Conservation (phyloP, 2,888 invertebrate genomes). For the Limnephilus rhombicus region DNA sequence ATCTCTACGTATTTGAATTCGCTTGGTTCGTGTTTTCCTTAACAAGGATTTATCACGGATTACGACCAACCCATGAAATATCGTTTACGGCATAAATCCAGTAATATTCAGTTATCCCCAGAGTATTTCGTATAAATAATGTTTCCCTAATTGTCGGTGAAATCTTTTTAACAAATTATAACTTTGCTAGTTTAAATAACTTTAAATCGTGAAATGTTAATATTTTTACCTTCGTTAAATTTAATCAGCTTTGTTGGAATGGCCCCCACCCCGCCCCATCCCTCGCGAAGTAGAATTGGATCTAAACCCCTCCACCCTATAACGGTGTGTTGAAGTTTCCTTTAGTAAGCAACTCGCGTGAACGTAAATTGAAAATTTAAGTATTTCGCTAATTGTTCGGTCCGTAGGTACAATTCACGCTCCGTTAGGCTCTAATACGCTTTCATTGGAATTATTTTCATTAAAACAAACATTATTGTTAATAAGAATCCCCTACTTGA, state of each 20-base stretch:
- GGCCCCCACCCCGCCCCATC: background rate
- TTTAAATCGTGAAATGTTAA: constrained; percentile 1
- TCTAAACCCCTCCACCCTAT: constrained; percentile 3
- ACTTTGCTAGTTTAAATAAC: constrained; percentile 1
- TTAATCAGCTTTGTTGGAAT: constrained; percentile 8
- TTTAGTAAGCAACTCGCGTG: constrained; percentile 57
- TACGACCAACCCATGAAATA: background rate
- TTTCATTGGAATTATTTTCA: constrained; percentile 51
- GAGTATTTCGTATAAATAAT: background rate
- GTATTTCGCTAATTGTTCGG: constrained; percentile 65
- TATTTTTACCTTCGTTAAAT: constrained; percentile 29
- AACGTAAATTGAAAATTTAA: constrained; percentile 64
- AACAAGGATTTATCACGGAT: background rate
- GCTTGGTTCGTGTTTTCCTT: background rate
- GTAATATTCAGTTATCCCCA: background rate
- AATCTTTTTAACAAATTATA: background rate
- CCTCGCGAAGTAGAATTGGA: background rate
- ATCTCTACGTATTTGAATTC: background rate
- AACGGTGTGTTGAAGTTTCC: constrained; percentile 62
- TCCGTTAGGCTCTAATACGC: constrained; percentile 44
- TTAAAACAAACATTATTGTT: constrained; percentile 50
- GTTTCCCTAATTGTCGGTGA: background rate
- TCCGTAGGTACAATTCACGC: constrained; percentile 45
- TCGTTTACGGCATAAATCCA: background rate
- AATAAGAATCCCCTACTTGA: constrained; percentile 48